phyloP scores from a whole-genome alignment of 2,888 invertebrate species.

The Pheosia tremula region DNA sequence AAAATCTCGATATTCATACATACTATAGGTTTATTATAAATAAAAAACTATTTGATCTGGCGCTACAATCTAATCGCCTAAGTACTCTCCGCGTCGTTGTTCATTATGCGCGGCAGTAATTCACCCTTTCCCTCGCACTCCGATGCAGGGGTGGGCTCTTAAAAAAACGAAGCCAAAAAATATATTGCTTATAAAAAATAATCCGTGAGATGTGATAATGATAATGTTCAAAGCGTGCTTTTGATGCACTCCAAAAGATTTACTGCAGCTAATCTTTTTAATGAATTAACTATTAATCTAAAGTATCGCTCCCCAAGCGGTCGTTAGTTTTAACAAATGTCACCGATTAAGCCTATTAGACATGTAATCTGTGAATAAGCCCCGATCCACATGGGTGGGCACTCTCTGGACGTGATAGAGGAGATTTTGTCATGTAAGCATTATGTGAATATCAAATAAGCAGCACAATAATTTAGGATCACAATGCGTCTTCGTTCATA shows the following conservation, averaged over 20 bases:
- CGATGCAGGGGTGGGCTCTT: too few species aligned
- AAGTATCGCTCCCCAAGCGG: constrained; percentile 31
- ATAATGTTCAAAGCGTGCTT: constrained; percentile 1
- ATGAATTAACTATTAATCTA: constrained; percentile 8
- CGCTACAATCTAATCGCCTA: too few species aligned
- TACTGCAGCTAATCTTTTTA: constrained; percentile 2
- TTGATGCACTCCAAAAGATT: constrained; percentile 3
- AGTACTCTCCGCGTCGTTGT: too few species aligned
- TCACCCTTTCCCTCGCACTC: too few species aligned
- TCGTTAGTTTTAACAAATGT: constrained; percentile 42
- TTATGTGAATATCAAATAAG: constrained; percentile 9
- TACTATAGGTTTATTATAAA: too few species aligned
- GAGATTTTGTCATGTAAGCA: constrained; percentile 23
- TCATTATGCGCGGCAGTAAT: too few species aligned
- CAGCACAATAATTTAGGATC: too few species aligned
- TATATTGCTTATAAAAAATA: too few species aligned
- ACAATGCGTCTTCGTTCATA: too few species aligned
- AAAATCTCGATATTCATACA: too few species aligned
- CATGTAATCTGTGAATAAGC: constrained; percentile 41
- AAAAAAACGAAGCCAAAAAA: too few species aligned
- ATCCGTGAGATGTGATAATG: constrained; percentile 3
- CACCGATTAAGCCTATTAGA: constrained; percentile 45
- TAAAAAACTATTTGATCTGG: too few species aligned
- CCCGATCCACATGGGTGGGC: constrained; percentile 33
- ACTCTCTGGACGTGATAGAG: constrained; percentile 25